Evolutionary conservation across 2,888 invertebrate species (phyloP).

Genomic region (Apocheima hispidaria): DNA sequence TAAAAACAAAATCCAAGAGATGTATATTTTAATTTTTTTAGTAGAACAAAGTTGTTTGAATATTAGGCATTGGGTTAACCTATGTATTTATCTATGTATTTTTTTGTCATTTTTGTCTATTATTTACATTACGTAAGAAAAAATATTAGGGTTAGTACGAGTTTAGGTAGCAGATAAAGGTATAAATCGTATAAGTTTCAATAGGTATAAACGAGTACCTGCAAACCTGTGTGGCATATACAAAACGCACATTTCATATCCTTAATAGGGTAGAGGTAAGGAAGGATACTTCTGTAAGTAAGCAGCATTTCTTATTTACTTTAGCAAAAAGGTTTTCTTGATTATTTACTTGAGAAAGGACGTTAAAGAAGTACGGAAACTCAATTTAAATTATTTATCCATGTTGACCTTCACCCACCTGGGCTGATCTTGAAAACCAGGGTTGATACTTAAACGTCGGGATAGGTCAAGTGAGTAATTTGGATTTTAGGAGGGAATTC

Average conservation of each 20-base stretch:
- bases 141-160: no score
- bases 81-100: no score
- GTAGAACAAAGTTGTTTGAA: background rate
- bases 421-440: slow-evolving; percentile 10
- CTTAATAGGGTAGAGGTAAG: background rate
- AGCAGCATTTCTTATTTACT: slow-evolving; percentile 5
- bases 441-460: background rate
- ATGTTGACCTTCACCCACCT: slow-evolving; percentile 11
- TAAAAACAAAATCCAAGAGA: no score
- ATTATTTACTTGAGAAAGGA: slow-evolving; percentile 1
- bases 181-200: no score
- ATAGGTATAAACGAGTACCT: no score
- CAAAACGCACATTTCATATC: background rate
- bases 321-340: slow-evolving; percentile 5
- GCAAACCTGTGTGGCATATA: no score
- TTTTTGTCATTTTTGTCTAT: no score
- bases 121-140: no score
- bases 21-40: no score
- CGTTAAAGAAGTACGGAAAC: slow-evolving; percentile 1
- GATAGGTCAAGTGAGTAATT: background rate
- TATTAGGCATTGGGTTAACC: no score
- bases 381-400: slow-evolving; percentile 7
- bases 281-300: background rate
- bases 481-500: background rate
- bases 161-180: no score